phyloP scores from a whole-genome alignment of 1,140 invertebrate species.

The Eumeta japonica region DNA sequence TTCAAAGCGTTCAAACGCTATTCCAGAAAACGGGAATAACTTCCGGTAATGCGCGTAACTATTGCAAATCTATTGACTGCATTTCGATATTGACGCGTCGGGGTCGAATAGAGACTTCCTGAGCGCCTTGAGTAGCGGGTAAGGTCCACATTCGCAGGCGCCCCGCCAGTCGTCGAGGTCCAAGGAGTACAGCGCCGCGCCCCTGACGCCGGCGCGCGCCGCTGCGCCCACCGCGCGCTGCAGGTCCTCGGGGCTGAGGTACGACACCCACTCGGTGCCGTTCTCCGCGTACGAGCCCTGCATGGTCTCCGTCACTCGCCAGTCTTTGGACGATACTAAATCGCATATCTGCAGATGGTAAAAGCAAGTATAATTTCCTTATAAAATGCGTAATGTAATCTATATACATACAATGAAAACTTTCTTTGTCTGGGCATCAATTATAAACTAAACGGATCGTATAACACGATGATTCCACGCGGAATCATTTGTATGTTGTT shows the following conservation, averaged over 20 bases:
- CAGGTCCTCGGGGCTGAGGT: conserved; percentile 72
- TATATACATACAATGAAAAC: background rate
- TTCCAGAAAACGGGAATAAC: too few relatives aligned
- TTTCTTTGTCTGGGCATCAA: too few relatives aligned
- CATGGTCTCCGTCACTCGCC: conserved; percentile 64
- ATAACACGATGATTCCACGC: conserved; percentile 1
- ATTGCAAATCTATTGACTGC: too few relatives aligned
- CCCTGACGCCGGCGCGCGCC: conserved; percentile 63
- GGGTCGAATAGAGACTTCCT: conserved; percentile 58
- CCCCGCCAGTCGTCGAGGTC: conserved; percentile 76
- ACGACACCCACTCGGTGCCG: conserved; percentile 80
- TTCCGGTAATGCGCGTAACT: too few relatives aligned
- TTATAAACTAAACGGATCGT: too few relatives aligned
- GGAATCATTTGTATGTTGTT: conserved; percentile 2
- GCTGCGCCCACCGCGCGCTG: conserved; percentile 61
- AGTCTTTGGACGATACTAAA: conserved; percentile 60
- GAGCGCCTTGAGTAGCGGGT: conserved; percentile 59
- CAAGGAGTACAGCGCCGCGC: conserved; percentile 79
- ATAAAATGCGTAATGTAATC: background rate
- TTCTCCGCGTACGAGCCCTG: conserved; percentile 72
- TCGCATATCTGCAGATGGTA: conserved; percentile 64
- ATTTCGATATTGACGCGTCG: too few relatives aligned
- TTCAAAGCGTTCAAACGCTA: too few relatives aligned
- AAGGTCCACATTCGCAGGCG: conserved; percentile 63
- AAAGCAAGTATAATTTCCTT: too few relatives aligned